phyloP scores from a whole-genome alignment of 2,113 vertebrate species.

The Pao palembangensis region DNA sequence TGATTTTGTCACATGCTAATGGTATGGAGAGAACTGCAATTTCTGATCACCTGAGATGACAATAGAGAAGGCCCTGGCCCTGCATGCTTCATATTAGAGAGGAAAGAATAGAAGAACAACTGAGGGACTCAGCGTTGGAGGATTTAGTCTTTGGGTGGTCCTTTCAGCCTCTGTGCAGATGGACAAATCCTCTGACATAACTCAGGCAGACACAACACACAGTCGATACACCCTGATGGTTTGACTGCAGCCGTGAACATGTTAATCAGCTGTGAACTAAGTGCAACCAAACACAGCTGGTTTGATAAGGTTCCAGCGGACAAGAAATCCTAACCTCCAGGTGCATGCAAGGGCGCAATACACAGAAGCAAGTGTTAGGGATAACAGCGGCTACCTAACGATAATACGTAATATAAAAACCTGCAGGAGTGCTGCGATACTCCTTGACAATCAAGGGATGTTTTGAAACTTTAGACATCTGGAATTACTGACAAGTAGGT shows the following conservation, averaged over 20 bases:
- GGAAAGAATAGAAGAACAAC: constrained; percentile 37
- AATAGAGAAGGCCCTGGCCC: constrained; percentile 23
- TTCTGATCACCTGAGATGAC: constrained; percentile 20
- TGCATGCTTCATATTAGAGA: constrained; percentile 9
- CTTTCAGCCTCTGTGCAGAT: constrained; percentile 48
- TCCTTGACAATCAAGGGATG: too few relatives aligned
- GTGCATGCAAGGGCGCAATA: background rate
- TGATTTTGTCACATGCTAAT: constrained; percentile 2
- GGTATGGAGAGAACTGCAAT: background rate
- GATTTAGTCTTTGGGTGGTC: constrained; percentile 52
- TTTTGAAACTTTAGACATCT: too few relatives aligned
- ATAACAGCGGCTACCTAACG: too few relatives aligned
- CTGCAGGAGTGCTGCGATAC: too few relatives aligned
- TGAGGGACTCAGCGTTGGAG: constrained; percentile 6
- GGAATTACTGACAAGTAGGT: too few relatives aligned
- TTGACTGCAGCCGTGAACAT: constrained; percentile 21
- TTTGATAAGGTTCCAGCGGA: constrained; percentile 3
- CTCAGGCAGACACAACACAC: constrained; percentile 45
- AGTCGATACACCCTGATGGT: constrained; percentile 35
- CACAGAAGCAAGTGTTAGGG: background rate
- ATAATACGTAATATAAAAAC: too few relatives aligned
- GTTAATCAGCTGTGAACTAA: constrained; percentile 24
- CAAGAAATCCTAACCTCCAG: background rate
- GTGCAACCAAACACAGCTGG: background rate
- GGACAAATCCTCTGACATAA: constrained; percentile 61